These are phyloP conservation scores for Catharus bicknelli DNA, from an alignment of 2,113 vertebrate genomes.

Conservation along the genomic window DNA sequence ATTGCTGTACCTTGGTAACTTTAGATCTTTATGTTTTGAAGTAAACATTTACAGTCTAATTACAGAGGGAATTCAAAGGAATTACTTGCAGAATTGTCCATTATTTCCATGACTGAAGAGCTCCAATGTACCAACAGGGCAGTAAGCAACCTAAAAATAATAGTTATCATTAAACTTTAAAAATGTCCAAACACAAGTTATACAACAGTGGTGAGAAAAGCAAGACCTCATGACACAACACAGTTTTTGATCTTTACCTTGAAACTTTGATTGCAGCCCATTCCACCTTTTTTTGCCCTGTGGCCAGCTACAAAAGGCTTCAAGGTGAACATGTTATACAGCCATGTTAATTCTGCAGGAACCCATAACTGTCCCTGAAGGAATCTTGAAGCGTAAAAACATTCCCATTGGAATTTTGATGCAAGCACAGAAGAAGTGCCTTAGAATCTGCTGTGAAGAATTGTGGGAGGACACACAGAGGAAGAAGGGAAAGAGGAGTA, in stretches of 20 bases:
- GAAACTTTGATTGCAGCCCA: not conserved
- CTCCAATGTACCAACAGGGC: not conserved
- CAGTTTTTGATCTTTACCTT: not conserved
- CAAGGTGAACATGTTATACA: rapidly evolving
- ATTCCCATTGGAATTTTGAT: not conserved
- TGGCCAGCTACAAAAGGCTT: not conserved
- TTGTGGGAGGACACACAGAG: not conserved
- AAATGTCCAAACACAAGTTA: not conserved
- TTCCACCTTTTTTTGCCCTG: not conserved
- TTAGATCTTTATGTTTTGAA: not conserved
- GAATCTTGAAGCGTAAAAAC: not conserved
- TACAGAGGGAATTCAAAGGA: not conserved
- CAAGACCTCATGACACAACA: not conserved
- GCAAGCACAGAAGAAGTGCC: rapidly evolving
- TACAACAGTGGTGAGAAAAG: not conserved
- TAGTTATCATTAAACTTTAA: not conserved
- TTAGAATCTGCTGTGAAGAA: not conserved
- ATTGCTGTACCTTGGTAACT: not conserved
- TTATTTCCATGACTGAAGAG: not conserved
- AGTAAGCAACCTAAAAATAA: not conserved
- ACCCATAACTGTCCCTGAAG: rapidly evolving
- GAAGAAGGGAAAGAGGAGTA: not conserved
- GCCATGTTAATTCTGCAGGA: not conserved
- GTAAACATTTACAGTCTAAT: not conserved
- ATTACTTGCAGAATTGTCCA: not conserved